Evolutionary conservation across 2,888 invertebrate genomes (phyloP).

Genomic region (Ormia ochracea): DNA sequence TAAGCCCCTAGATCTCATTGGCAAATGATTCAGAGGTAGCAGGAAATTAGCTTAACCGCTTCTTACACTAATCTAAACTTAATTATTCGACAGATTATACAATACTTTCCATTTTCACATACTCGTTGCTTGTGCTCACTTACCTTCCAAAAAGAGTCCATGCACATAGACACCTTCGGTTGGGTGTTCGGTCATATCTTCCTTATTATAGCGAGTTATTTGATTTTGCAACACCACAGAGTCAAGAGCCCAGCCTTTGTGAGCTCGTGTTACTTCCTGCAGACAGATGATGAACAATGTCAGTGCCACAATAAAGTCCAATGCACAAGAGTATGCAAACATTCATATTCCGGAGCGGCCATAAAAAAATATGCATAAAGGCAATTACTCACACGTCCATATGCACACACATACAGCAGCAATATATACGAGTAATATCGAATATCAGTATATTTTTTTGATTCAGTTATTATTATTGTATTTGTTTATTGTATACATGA

Average conservation of each 20-base stretch:
- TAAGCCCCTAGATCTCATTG: too few species aligned
- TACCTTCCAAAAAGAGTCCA: slow-evolving; percentile 94
- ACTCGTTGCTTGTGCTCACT: slow-evolving; percentile 38
- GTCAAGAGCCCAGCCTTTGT: slow-evolving; percentile 98
- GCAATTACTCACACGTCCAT: background rate
- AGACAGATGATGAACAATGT: slow-evolving; percentile 40
- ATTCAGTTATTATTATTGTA: slow-evolving; percentile 1
- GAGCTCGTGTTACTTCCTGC: slow-evolving; percentile 95
- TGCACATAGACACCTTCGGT: slow-evolving; percentile 94
- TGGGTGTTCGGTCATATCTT: slow-evolving; percentile 93
- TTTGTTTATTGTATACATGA: slow-evolving; percentile 9
- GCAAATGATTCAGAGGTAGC: too few species aligned
- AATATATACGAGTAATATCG: background rate
- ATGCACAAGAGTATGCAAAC: slow-evolving; percentile 9
- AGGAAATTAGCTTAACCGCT: too few species aligned
- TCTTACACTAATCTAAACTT: too few species aligned
- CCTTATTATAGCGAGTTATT: slow-evolving; percentile 90
- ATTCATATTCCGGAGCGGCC: background rate
- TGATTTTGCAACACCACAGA: slow-evolving; percentile 96
- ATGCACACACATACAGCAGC: background rate
- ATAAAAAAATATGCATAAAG: background rate
- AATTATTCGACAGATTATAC: background rate
- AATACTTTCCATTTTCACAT: background rate
- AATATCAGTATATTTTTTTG: slow-evolving; percentile 9
- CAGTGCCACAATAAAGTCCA: slow-evolving; percentile 15